These are phyloP conservation scores for Ramphastos sulfuratus DNA, from an alignment of 2,113 vertebrate genomes.

Conservation along the genomic window DNA sequence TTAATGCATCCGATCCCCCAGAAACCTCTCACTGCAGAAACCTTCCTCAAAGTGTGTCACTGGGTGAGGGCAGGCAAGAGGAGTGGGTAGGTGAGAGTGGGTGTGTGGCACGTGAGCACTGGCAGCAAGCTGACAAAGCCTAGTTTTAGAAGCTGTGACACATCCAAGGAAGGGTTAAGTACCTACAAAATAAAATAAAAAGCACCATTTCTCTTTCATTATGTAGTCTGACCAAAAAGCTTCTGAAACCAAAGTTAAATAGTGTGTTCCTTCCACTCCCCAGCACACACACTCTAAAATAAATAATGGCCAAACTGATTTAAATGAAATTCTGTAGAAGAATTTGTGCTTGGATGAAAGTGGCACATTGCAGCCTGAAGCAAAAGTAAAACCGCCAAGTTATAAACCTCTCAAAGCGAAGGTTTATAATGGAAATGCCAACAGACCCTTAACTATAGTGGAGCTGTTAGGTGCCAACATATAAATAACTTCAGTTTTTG, in stretches of 20 bases:
- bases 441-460: constrained; percentile 73
- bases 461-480: constrained; percentile 70
- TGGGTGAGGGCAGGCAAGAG: not conserved
- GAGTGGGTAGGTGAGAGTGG: not conserved
- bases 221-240: constrained; percentile 50
- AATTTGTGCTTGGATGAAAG: constrained; percentile 76
- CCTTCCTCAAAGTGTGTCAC: not conserved
- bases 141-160: not conserved
- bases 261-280: constrained; percentile 5
- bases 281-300: constrained; percentile 28
- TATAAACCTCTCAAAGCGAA: constrained; percentile 77
- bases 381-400: constrained; percentile 74
- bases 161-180: constrained; percentile 27
- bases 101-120: accelerated
- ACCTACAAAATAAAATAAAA: constrained; percentile 47
- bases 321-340: constrained; percentile 73
- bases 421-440: constrained; percentile 78
- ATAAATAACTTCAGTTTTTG: constrained; percentile 78
- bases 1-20: not conserved
- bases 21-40: constrained; percentile 4
- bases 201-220: constrained; percentile 56
- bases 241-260: constrained; percentile 58
- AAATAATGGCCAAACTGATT: constrained; percentile 69
- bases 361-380: constrained; percentile 73
- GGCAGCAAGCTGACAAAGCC: not conserved